Evolutionary conservation across 2,113 vertebrate species (phyloP), one percentile per base, ranked within the genome.

Genomic region (cat (Felis catus)): DNA sequence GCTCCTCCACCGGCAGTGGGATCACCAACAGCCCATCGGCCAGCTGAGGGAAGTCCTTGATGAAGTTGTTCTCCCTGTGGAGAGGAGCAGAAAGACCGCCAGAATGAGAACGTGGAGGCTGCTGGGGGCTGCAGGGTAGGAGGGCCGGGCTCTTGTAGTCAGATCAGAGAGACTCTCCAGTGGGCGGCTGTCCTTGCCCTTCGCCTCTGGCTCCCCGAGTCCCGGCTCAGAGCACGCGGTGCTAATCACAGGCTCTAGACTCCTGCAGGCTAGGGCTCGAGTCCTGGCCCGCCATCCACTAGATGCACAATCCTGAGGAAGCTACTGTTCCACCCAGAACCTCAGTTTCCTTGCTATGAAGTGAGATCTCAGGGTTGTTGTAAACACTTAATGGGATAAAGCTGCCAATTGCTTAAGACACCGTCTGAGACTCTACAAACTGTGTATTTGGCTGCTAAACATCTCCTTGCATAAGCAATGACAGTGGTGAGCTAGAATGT

Each of bases 41-140:
- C 85, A 99, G 98, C 98, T 99, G 99, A 0, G 99, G 99, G 63
- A 99, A 99, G 96, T 99, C 99, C 98, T 99, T 99, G 98, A 99
- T 99, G 98, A 99, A 99, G 98, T 99, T 99, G 97, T 99, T 99
- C 98, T 99, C 99, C 98, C 99, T 99, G 99, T 89, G 96, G 97
- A 98, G 96, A 98, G 95, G 98, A 98, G 97, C 80, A 98, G 97
- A 98, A 63, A 97, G 89, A 97, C 97, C 97, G 97, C 96, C 95
- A 98, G 98, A 95, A 96, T 70, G 53, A 97, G 73, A 73, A 96
- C 89, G 45, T 1, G 16, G 55, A 58, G 31, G 31, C 68, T 11
- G 55, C n/a, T 0, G 16, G 39, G 94, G 13, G 61, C 36, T 5
- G 27, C n/a, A 7, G 39, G 80, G 31, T 19, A 12, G 2, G 66